Evolutionary conservation across 1,140 invertebrate genomes (phyloP), one percentile per base, ranked within the genome.

Genomic region (Geopemphigus sp.): DNA sequence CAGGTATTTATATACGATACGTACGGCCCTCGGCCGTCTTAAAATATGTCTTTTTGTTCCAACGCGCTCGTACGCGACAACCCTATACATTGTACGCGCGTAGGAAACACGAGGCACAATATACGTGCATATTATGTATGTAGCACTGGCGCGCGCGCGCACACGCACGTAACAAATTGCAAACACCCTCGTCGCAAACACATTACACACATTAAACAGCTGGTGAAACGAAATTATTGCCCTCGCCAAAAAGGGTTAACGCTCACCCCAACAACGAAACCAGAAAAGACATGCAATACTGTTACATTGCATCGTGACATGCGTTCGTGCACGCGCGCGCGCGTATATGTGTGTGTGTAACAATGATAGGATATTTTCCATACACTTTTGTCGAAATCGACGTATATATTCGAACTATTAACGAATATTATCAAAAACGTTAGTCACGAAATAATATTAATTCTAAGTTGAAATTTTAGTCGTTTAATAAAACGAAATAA

Each of bases 161-260:
- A n/a, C 39, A 32, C 22, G 56, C 54, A 68, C n/a, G 68, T 72
- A 54, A 54, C 68, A 72, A 54, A 54, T 72, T 54, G 68, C 68
- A 47, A 76, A 59, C 73, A 61, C 73, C 73, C 73, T 76, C 73
- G 73, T 76, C 29, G 54, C 54, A 22, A 57, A 57, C 54, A 57
- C 54, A 57, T 76, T 47, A 47, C 57, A 50, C 74, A 47, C 74
- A 63, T 61, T 78, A 63, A 78, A 61, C 74, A 78, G 74, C 57
- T 63, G 74, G 74, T 50, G 57, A 61, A 63, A 78, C 74, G 57
- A 78, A 78, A 78, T 61, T 61, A 47, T 78, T 26, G 54, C 74
- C 56, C 74, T 78, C 74, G 54, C 74, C 56, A 26, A 45, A 78
- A 78, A 78, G 74, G 74, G 74, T 78, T 78, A 45, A 57, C 32